Conservation (phyloP, 2,113 vertebrate genomes). For the Cyanistes caeruleus region DNA sequence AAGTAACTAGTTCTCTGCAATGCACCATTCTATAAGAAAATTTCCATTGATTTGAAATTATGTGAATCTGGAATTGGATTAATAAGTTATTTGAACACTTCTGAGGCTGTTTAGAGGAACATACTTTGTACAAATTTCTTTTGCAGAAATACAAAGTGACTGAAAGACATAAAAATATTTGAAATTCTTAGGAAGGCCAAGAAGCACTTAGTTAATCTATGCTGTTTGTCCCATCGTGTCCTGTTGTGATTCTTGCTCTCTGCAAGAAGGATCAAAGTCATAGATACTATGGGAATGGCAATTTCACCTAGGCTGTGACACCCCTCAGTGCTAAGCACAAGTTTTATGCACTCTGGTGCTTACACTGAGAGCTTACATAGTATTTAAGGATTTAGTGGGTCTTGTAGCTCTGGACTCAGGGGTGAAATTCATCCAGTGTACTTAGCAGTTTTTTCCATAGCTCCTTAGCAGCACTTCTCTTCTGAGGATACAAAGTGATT, state of each 20-base stretch:
- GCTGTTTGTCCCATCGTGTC: background rate
- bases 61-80: background rate
- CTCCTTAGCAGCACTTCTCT: conserved; percentile 37
- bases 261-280: background rate
- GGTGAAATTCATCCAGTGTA: conserved; percentile 51
- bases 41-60: background rate
- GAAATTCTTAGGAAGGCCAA: background rate
- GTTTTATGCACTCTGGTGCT: background rate
- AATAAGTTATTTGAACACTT: background rate
- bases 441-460: conserved; percentile 34
- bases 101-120: background rate
- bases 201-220: background rate
- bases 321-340: background rate
- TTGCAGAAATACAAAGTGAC: background rate
- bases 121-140: background rate
- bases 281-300: background rate
- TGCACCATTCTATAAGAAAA: background rate
- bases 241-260: background rate
- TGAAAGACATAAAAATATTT: background rate
- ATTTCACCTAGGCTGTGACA: background rate
- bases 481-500: conserved; percentile 60
- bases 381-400: conserved; percentile 31
- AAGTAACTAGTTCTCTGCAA: background rate
- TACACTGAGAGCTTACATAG: background rate
- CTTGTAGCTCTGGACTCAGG: conserved; percentile 35